Base-by-base conservation (phyloP, 2,797 vertebrate genomes). In the Dermochelys coriacea region DNA sequence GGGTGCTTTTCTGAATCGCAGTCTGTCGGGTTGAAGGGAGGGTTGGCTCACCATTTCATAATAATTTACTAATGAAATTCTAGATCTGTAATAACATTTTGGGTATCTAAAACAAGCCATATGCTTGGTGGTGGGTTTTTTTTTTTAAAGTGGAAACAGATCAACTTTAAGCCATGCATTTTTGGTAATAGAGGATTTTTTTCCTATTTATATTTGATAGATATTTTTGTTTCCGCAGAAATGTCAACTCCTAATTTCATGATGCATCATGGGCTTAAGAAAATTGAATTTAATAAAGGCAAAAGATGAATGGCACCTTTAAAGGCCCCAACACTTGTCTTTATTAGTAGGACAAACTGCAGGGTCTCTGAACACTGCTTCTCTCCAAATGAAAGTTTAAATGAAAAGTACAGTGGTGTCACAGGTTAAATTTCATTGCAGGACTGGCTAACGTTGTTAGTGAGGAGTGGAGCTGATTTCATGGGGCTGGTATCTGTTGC, bases 321-420 rank as follows among this genome's bases (percentile, higher is more conserved):
- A 98, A 98, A 98, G 98, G 98, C 98, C 98, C 98, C 97, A 98
- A 98, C 98, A 98, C 98, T 98, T 98, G 98, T 98, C 98, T 98
- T 98, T 98, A 98, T 98, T 98, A 98, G 98, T 96, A 97, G 98
- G 98, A 98, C 97, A 98, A 98, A 98, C 98, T 98, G 97, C 96
- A 96, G 98, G 98, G 97, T 98, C 98, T 98, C 98, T 97, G 98
- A 98, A 98, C 97, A 98, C 97, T 97, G 98, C 97, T 97, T 97
- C 97, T 98, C 95, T 98, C 96, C 98, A 98, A 98, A 98, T 98
- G 98, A 98, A 98, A 98, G 98, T 98, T 98, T 98, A 98, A 98
- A 98, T 98, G 98, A 98, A 98, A 98, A 98, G 98, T 98, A 98
- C 98, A 97, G 97, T 97, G 97, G 97, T 98, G 98, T 98, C 97